Percentiles rank a stretch among this genome's conserved stretches.
Evolutionary conservation across 1,140 invertebrate genomes (phyloP).

Genomic region (Brachionus rubens): DNA sequence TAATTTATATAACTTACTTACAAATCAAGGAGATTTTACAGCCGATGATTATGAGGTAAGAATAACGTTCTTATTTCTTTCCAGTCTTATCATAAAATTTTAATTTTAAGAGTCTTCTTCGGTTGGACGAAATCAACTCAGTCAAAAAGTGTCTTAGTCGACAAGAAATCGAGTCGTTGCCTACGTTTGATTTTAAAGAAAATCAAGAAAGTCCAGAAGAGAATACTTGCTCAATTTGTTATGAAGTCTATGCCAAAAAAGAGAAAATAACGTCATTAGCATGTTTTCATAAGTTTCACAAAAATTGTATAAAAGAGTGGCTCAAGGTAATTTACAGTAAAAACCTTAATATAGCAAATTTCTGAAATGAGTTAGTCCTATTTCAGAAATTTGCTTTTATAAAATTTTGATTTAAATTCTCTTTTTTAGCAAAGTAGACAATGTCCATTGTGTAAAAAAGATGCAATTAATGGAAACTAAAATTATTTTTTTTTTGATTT

Average conservation of each 20-base stretch:
- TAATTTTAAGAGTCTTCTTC: neutral
- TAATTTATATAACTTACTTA: neutral
- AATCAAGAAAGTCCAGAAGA: neutral
- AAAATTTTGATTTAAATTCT: too few relatives aligned
- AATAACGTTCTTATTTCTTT: neutral
- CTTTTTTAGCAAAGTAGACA: slow-evolving; percentile 31
- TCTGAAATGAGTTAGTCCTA: too few relatives aligned
- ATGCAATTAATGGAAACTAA: slow-evolving; percentile 30
- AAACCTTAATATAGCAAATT: neutral
- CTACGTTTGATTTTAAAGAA: neutral
- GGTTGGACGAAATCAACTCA: neutral
- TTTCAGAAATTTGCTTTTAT: too few relatives aligned
- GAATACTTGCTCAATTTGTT: slow-evolving; percentile 40
- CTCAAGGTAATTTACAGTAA: slow-evolving; percentile 9
- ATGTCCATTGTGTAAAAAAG: slow-evolving; percentile 30
- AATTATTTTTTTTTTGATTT: neutral
- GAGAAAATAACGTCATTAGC: neutral
- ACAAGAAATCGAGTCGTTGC: slow-evolving; percentile 7
- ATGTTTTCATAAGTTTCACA: slow-evolving; percentile 44
- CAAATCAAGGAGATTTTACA: slow-evolving; percentile 2
- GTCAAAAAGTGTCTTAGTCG: slow-evolving; percentile 1
- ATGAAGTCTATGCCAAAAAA: neutral
- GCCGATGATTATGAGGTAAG: slow-evolving; percentile 26
- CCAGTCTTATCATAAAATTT: too few relatives aligned
- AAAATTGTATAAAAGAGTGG: slow-evolving; percentile 9